Evolutionary conservation across 2,113 vertebrate genomes (phyloP).

Genomic region (Hydrolagus affinis): DNA sequence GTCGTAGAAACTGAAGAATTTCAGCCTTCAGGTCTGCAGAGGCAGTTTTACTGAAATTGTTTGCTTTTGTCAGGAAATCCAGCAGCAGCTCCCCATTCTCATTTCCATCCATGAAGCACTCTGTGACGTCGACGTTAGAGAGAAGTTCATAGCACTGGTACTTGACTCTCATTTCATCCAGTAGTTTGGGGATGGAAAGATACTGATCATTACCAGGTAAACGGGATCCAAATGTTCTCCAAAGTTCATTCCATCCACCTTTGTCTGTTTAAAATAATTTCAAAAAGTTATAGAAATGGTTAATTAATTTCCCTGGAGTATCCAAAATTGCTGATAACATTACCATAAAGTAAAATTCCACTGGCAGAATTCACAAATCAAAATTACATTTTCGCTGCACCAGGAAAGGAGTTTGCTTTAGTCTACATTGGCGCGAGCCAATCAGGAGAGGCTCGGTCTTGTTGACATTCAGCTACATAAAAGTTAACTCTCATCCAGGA

Average conservation of each 20-base stretch:
- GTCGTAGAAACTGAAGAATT: conserved; percentile 61
- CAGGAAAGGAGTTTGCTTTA: background rate
- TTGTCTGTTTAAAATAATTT: conserved; percentile 47
- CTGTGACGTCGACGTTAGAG: conserved; percentile 77
- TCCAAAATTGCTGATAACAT: background rate
- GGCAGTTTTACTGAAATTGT: conserved; percentile 66
- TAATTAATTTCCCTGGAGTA: background rate
- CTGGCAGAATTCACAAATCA: background rate
- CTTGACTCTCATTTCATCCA: conserved; percentile 58
- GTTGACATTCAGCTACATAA: too few relatives aligned
- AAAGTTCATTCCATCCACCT: conserved; percentile 70
- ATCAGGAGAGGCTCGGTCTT: too few relatives aligned
- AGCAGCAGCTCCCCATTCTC: conserved; percentile 71
- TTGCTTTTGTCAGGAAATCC: conserved; percentile 80
- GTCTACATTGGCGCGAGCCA: too few relatives aligned
- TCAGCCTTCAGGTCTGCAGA: conserved; percentile 62
- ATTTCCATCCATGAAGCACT: conserved; percentile 73
- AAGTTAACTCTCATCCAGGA: too few relatives aligned
- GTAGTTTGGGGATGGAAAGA: conserved; percentile 57
- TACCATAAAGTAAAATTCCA: background rate
- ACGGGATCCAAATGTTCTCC: conserved; percentile 52
- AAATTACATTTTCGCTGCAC: background rate
- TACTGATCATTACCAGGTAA: conserved; percentile 57
- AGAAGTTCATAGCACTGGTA: conserved; percentile 60
- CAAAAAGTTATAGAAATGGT: background rate